phyloP scores from a whole-genome alignment of 2,113 vertebrate genomes.

The Natator depressus region DNA sequence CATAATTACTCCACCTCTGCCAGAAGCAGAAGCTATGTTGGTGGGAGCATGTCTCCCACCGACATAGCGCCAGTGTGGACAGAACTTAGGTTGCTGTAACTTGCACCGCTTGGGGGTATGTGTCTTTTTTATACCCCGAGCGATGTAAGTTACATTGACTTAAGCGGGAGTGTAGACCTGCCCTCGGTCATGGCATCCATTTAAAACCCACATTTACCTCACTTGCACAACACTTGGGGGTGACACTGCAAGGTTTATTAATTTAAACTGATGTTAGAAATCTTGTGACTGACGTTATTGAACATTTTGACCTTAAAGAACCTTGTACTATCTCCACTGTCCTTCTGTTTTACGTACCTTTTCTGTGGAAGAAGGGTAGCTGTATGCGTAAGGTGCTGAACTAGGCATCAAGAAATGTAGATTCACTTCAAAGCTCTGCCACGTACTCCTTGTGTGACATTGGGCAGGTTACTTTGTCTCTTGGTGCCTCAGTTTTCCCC shows the following conservation, averaged over 20 bases:
- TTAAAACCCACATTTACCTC: not conserved
- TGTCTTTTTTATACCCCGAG: no score
- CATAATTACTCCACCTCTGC: no score
- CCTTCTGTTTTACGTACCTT: not conserved
- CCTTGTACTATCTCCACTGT: not conserved
- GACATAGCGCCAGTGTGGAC: no score
- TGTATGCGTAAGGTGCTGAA: not conserved
- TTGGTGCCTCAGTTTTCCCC: not conserved
- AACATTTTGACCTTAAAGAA: not conserved
- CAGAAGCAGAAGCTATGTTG: no score
- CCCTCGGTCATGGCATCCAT: not conserved
- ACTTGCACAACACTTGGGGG: fast-evolving
- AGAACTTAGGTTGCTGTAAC: no score
- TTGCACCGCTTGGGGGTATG: no score
- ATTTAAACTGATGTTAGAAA: not conserved
- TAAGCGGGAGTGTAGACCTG: no score
- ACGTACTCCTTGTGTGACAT: not conserved
- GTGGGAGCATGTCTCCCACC: no score
- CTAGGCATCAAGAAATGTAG: not conserved
- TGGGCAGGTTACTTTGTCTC: not conserved
- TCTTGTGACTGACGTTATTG: not conserved
- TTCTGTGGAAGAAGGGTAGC: no score
- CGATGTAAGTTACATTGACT: no score
- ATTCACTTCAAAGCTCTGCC: not conserved
- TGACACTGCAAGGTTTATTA: not conserved